Evolutionary conservation across 2,797 vertebrate species (phyloP), one percentile per base, ranked within the genome.

Genomic region (Ctenochaetus hawaiiensis): DNA sequence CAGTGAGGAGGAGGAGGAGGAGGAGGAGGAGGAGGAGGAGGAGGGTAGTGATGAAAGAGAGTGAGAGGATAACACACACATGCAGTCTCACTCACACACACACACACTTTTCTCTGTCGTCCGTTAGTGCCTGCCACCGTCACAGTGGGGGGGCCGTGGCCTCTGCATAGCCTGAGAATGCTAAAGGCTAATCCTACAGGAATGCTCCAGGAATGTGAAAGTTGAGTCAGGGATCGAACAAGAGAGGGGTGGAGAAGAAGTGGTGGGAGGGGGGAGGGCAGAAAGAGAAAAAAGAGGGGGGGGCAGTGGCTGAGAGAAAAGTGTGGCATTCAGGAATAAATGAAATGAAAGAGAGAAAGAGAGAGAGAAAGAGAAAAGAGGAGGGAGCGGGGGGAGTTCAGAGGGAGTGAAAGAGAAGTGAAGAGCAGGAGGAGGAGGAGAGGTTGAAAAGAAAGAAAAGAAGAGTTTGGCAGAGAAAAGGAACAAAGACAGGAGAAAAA

Each of bases 211-310:
- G 93, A 94, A 94, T 93, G 93, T 93, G 91, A 93, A 92, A 94
- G 92, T 93, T 92, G 91, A 94, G 93, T 93, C 91, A 93, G 92
- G 93, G 90, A 94, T 93, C 86, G 91, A 92, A 93, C 89, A 90
- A 92, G 91, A 90, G 91, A 88, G 82, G 84, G 87, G 84, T 73
- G 81, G 83, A 81, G 80, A 83, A 85, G 70, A 77, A 72, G 83
- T 56, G 78, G 77, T 54, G 67, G 65, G 39, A 37, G 26, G 26
- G 44, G 18, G 9, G 63, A 9, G 30, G 39, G 45, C 39, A 74
- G 67, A 75, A 43, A 78, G 75, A 67, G 61, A 76, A 64, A 66
- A 75, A 81, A 79, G 60, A 48, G 62, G 30, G 26, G 2, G 18
- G 41, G 20, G 53, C 5, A 61, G 13, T 47, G 63, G 18, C 65